phyloP scores from a whole-genome alignment of 2,797 vertebrate species.

The Momotus momota region DNA sequence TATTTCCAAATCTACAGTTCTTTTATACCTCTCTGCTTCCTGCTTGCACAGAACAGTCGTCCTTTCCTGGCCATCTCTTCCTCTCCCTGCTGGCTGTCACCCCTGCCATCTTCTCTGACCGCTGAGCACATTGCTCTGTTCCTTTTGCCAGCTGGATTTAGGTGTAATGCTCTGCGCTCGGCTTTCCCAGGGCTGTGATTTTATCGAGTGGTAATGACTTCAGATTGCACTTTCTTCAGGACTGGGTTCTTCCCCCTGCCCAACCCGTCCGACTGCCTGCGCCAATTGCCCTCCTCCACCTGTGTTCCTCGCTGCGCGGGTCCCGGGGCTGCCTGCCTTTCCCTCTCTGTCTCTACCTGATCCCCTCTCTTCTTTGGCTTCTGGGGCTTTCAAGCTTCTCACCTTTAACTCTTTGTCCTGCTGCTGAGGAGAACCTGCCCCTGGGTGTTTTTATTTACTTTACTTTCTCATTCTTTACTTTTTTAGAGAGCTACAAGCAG shows the following conservation, averaged over 20 bases:
- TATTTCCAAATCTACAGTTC: background rate
- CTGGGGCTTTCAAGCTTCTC: background rate
- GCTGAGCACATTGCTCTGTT: background rate
- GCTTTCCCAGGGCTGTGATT: background rate
- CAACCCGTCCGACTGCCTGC: accelerated
- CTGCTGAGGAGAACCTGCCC: background rate
- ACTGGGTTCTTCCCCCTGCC: background rate
- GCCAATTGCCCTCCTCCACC: background rate
- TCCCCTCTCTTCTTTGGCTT: background rate
- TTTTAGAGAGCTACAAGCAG: background rate
- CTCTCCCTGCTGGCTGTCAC: background rate
- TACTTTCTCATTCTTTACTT: background rate
- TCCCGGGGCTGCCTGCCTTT: background rate
- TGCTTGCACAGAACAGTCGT: background rate
- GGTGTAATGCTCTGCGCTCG: background rate
- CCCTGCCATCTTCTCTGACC: background rate
- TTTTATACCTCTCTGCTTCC: background rate
- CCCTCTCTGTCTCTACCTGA: background rate
- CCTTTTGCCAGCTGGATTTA: background rate
- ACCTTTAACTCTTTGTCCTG: background rate
- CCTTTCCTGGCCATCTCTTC: background rate
- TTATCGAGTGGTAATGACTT: background rate
- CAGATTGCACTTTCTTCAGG: background rate
- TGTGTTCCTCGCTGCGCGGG: accelerated
- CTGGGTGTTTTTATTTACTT: background rate